Evolutionary conservation across 2,888 invertebrate species (phyloP).

Genomic region (Thymelicus sylvestris): DNA sequence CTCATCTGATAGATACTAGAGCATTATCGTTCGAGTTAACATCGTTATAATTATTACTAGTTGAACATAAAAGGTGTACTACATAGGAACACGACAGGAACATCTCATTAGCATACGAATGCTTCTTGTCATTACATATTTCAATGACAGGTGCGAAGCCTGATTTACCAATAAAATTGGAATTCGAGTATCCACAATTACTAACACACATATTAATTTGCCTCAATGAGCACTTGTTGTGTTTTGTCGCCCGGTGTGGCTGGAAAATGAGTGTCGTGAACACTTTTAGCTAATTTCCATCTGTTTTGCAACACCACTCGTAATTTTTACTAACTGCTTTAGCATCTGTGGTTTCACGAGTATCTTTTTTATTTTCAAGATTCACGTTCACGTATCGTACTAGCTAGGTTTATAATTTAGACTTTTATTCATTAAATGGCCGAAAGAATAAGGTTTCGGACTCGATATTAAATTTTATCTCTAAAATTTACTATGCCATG

Average conservation of each 20-base stretch:
- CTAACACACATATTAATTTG: slow-evolving; percentile 21
- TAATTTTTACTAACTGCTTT: neutral
- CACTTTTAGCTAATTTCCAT: slow-evolving; percentile 14
- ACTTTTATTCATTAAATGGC: too few species aligned
- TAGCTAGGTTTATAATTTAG: neutral
- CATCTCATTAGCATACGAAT: neutral
- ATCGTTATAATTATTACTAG: neutral
- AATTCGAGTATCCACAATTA: slow-evolving; percentile 13
- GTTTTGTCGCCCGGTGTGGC: slow-evolving; percentile 3
- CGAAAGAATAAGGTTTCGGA: too few species aligned
- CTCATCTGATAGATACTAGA: too few species aligned
- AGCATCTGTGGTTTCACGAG: neutral
- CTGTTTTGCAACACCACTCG: slow-evolving; percentile 10
- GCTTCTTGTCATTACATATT: neutral
- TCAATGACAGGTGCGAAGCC: neutral
- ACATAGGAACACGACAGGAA: slow-evolving; percentile 2
- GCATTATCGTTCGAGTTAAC: too few species aligned
- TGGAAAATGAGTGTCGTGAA: neutral
- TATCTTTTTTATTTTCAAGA: too few species aligned
- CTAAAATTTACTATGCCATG: too few species aligned
- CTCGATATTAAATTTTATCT: too few species aligned
- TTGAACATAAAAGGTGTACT: neutral
- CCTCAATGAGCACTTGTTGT: slow-evolving; percentile 9
- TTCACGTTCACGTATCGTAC: neutral
- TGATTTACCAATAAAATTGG: slow-evolving; percentile 20